These are phyloP conservation scores for Calameuta filiformis DNA, from an alignment of 2,888 invertebrate genomes.

Conservation along the genomic window DNA sequence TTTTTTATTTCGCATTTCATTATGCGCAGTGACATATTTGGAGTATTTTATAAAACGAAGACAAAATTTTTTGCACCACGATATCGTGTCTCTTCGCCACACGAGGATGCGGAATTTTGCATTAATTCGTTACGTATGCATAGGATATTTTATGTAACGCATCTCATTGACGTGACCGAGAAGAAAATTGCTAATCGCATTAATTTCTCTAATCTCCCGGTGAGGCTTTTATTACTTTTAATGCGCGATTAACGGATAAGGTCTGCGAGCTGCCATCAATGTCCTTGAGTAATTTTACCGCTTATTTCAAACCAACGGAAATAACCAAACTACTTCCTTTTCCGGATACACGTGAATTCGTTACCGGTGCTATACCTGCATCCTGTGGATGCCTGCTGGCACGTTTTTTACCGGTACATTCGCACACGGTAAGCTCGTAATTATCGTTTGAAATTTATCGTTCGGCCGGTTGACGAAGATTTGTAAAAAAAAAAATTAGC, in stretches of 20 bases:
- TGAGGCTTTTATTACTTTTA: neutral
- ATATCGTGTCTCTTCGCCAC: neutral
- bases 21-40: neutral
- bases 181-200: neutral
- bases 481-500: neutral
- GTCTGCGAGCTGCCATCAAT: neutral
- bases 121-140: neutral
- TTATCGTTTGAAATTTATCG: neutral
- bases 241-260: neutral
- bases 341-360: neutral
- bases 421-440: neutral
- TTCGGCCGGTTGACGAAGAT: neutral
- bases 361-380: neutral
- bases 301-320: neutral
- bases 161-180: neutral
- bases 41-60: neutral
- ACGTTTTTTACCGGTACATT: neutral
- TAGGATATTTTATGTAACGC: neutral
- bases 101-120: neutral
- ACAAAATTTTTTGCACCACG: neutral
- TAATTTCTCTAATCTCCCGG: neutral
- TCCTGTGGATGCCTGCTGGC: neutral
- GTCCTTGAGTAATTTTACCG: neutral
- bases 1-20: too few species aligned
- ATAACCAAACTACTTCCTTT: neutral